Conservation (phyloP, 2,797 vertebrate species). For the Anolis apletophallus region DNA sequence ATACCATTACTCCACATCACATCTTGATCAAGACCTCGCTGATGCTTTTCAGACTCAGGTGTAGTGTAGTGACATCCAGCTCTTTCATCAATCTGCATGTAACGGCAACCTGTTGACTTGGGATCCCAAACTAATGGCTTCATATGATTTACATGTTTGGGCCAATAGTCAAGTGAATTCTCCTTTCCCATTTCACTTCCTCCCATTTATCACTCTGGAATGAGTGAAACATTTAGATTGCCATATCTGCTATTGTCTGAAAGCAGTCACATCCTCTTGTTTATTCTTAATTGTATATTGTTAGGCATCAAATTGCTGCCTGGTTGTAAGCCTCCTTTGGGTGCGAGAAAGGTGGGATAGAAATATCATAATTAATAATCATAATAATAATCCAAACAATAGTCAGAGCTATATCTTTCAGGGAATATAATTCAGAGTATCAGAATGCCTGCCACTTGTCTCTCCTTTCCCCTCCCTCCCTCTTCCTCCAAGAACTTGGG, state of each 20-base stretch:
- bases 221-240: neutral
- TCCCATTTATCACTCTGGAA: neutral
- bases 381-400: too few species aligned
- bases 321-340: too few species aligned
- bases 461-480: too few species aligned
- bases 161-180: neutral
- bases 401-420: neutral
- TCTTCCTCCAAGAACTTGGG: too few species aligned
- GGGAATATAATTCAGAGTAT: too few species aligned
- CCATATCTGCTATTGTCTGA: neutral
- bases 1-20: neutral
- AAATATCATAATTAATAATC: too few species aligned
- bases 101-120: neutral
- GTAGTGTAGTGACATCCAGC: neutral
- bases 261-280: neutral
- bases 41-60: neutral
- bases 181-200: neutral
- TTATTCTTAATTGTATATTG: too few species aligned
- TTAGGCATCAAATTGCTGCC: too few species aligned
- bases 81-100: neutral
- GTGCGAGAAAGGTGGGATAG: too few species aligned
- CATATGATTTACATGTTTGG: neutral
- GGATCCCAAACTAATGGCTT: neutral
- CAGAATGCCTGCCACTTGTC: too few species aligned
- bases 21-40: neutral